Base-by-base conservation (phyloP, 2,113 vertebrate genomes). In the Panthera leo region DNA sequence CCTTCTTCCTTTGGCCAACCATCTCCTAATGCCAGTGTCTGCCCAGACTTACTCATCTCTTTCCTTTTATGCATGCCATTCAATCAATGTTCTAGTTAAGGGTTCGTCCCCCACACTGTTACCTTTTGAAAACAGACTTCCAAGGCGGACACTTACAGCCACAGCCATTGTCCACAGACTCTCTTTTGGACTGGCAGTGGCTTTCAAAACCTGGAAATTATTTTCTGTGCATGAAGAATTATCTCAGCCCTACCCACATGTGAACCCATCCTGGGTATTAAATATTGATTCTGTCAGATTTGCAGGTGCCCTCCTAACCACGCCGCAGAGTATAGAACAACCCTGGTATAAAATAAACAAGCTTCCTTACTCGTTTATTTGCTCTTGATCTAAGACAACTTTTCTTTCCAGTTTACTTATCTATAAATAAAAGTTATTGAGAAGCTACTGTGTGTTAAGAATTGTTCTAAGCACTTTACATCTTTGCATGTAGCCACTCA, bases 351-450 rank as follows among this genome's bases (percentile, higher is more conserved):
- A 92, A 97, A n/a, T 68, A n/a, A 80, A 70, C 4, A 27, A 84
- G 29, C 0, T 53, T 45, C 78, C 18, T 88, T 92, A 63, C 25
- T 95, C n/a, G 21, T 91, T 58, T 68, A 67, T 31, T 85, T 78
- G 36, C 58, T 67, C 80, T 68, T 29, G 19, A 95, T 82, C 34
- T 75, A 80, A 27, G 58, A 39, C 9, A 78, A 53, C 53, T 89
- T 96, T 75, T 14, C 71, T 93, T 25, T 71, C 23, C 39, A 92
- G 23, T 55, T 95, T 75, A 84, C 18, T 34, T 55, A 88, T 23
- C 5, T 78, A 85, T 67, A 71, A 92, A 73, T 42, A 94, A 79
- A 36, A 91, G 85, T n/a, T 96, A 88, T n/a, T 91, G 21, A 78
- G 67, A 31, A 75, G 21, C 83, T 85, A n/a, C 34, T 71, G 14